A percentile compares a stretch with the other conserved stretches of the same genome.
Evolutionary conservation across 2,797 vertebrate species (phyloP).

Genomic region (Philypnodon macrostomus): DNA sequence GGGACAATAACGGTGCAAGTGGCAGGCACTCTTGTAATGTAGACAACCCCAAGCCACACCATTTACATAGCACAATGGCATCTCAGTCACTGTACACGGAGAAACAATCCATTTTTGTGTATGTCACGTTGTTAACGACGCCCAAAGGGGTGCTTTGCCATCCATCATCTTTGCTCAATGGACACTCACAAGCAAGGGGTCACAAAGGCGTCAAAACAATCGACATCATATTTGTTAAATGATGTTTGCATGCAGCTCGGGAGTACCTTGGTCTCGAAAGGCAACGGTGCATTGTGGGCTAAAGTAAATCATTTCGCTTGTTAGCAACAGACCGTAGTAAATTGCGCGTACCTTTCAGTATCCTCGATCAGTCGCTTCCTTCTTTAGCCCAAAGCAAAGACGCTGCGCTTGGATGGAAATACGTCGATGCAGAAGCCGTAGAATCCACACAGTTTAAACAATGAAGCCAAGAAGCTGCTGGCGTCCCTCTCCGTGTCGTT

Average conservation of each 20-base stretch:
- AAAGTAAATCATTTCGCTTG: constrained; percentile 7
- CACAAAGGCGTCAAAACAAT: constrained; percentile 11
- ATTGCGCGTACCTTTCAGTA: constrained; percentile 44
- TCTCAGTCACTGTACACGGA: not conserved
- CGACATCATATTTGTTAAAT: too few relatives aligned
- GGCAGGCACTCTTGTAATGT: constrained; percentile 13
- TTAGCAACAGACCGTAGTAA: not conserved
- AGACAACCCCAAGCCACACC: constrained; percentile 2
- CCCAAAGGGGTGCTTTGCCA: constrained; percentile 24
- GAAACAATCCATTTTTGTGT: not conserved
- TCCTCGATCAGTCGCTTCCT: constrained; percentile 10
- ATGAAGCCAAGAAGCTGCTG: constrained; percentile 27
- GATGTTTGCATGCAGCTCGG: not conserved
- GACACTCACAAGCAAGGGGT: constrained; percentile 11
- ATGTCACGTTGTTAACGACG: constrained; percentile 18
- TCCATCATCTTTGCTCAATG: constrained; percentile 31
- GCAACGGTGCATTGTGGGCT: not conserved
- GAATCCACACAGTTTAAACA: constrained; percentile 31
- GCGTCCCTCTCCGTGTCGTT: constrained; percentile 34
- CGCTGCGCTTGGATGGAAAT: constrained; percentile 10
- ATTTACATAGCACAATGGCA: not conserved
- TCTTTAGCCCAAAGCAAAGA: constrained; percentile 1
- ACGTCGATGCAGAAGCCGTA: constrained; percentile 17
- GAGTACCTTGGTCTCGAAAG: not conserved
- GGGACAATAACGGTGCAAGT: constrained; percentile 47